These are phyloP conservation scores for Poeciliopsis prolifica DNA, from an alignment of 2,113 vertebrate species.

Conservation along the genomic window DNA sequence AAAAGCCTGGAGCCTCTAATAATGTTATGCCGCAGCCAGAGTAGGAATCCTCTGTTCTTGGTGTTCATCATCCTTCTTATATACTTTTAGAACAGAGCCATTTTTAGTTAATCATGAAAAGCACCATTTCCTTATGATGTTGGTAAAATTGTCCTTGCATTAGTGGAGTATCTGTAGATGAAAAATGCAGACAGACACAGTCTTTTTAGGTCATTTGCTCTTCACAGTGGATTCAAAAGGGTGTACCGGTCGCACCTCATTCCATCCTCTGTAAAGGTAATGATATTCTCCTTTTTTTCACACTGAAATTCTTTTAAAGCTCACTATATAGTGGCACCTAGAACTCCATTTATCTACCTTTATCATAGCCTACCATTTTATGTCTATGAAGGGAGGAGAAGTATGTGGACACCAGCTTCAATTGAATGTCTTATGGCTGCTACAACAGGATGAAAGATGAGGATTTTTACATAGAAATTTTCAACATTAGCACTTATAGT, in stretches of 20 bases:
- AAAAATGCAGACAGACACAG: not conserved
- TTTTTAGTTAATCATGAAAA: not conserved
- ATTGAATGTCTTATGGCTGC: not conserved
- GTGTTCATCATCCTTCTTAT: not conserved
- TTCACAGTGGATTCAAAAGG: not conserved
- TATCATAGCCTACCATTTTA: not conserved
- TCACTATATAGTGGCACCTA: not conserved
- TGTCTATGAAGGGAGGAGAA: not conserved
- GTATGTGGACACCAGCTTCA: not conserved
- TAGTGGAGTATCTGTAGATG: not conserved
- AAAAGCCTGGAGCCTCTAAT: not conserved
- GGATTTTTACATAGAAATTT: not conserved
- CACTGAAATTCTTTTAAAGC: not conserved
- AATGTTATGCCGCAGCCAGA: not conserved
- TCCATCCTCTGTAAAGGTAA: not conserved
- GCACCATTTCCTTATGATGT: not conserved
- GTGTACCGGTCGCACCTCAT: not conserved
- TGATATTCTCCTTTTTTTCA: not conserved
- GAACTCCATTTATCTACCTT: not conserved
- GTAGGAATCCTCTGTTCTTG: not conserved
- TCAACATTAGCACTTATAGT: not conserved
- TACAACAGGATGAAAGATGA: not conserved
- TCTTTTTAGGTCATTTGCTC: slow-evolving; percentile 1
- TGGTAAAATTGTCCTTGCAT: not conserved
- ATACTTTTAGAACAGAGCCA: not conserved